A percentile compares a stretch with the other conserved stretches of the same genome.
phyloP scores from a whole-genome alignment of 1,140 invertebrate genomes.

The Psix sp. region DNA sequence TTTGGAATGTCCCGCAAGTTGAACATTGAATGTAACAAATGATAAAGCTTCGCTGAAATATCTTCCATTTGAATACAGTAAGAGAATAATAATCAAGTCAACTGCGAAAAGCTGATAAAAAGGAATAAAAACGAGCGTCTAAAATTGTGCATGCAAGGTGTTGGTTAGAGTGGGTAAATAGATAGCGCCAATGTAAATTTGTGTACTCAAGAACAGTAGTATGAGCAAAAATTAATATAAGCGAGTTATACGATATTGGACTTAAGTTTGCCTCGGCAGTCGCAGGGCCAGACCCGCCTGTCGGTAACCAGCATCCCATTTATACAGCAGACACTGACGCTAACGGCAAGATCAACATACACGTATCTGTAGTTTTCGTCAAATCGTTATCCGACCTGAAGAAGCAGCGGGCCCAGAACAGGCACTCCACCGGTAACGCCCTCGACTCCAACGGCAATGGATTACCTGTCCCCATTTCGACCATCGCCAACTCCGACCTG shows the following conservation, averaged over 20 bases:
- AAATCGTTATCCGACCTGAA: slow-evolving; percentile 91
- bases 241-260: slow-evolving; percentile 64
- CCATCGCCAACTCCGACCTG: slow-evolving; percentile 73
- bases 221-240: slow-evolving; percentile 28
- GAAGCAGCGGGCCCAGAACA: slow-evolving; percentile 89
- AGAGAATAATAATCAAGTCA: no score
- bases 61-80: no score
- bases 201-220: slow-evolving; percentile 11
- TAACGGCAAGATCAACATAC: slow-evolving; percentile 93
- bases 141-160: slow-evolving; percentile 26
- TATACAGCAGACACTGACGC: slow-evolving; percentile 81
- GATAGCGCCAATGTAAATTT: neutral
- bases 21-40: no score
- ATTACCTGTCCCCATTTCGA: slow-evolving; percentile 71
- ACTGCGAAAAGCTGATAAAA: no score
- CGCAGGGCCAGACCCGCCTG: slow-evolving; percentile 69
- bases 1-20: no score
- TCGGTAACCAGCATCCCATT: slow-evolving; percentile 71
- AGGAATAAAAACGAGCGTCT: no score
- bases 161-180: slow-evolving; percentile 25
- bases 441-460: slow-evolving; percentile 76
- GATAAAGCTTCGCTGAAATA: no score
- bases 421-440: slow-evolving; percentile 79
- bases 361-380: slow-evolving; percentile 85
- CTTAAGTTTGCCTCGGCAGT: slow-evolving; percentile 74